Evolutionary conservation across 1,140 invertebrate species (phyloP).

Genomic region (Hydropsyche tenuis): DNA sequence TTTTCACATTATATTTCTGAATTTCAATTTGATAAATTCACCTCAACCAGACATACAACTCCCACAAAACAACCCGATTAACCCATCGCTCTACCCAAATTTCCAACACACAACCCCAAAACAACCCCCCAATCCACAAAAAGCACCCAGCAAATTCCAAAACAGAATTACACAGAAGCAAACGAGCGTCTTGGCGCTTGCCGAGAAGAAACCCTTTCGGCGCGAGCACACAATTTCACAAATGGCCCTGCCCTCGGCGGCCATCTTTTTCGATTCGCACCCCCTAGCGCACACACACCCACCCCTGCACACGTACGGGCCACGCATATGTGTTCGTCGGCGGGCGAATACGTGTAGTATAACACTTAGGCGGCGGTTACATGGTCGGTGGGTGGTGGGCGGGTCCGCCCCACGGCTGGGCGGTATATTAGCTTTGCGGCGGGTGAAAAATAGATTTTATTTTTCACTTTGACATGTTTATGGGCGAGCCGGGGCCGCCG

Average conservation of each 20-base stretch:
- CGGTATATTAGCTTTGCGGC: slow-evolving; percentile 41
- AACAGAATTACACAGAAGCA: too few species aligned
- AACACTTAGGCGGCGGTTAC: neutral
- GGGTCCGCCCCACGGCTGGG: too few species aligned
- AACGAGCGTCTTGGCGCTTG: too few species aligned
- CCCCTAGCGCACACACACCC: neutral
- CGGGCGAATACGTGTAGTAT: neutral
- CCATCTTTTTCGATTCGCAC: slow-evolving; percentile 25
- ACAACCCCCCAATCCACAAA: too few species aligned
- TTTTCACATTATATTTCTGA: too few species aligned
- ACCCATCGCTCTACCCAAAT: too few species aligned
- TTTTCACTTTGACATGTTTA: slow-evolving; percentile 46
- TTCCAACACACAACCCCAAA: too few species aligned
- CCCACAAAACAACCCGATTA: too few species aligned
- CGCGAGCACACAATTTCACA: slow-evolving; percentile 23
- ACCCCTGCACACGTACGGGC: neutral
- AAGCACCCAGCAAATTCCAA: too few species aligned
- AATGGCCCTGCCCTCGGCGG: slow-evolving; percentile 25
- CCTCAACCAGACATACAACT: too few species aligned
- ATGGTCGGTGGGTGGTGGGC: slow-evolving; percentile 19
- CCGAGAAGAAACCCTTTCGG: too few species aligned
- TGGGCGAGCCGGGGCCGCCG: slow-evolving; percentile 36
- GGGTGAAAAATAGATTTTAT: slow-evolving; percentile 46
- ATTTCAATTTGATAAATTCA: too few species aligned
- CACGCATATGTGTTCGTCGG: neutral